Evolutionary conservation across 2,888 invertebrate species (phyloP).

Genomic region (Epinotia brunnichana): DNA sequence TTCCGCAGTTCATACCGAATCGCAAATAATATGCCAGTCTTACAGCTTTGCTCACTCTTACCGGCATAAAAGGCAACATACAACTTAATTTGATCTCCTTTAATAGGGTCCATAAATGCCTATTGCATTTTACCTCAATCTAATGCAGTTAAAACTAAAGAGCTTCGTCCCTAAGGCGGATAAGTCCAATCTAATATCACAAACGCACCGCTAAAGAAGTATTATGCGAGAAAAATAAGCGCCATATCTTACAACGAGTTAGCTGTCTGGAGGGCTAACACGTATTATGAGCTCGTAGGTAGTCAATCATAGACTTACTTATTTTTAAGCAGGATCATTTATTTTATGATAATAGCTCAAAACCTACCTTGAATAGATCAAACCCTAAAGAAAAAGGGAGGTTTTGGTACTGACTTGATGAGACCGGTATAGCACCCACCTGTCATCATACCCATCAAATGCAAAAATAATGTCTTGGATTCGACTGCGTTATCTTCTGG

Average conservation of each 20-base stretch:
- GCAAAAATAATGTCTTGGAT: no score
- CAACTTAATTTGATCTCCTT: slow-evolving; percentile 2
- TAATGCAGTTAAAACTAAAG: slow-evolving; percentile 8
- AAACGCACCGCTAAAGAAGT: slow-evolving; percentile 9
- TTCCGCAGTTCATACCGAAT: neutral
- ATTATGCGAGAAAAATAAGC: slow-evolving; percentile 36
- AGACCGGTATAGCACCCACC: no score
- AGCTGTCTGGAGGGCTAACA: slow-evolving; percentile 22
- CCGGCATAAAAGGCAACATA: neutral
- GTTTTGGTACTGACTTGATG: no score
- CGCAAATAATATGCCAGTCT: neutral
- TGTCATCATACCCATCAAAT: no score
- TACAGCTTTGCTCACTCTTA: neutral
- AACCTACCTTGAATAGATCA: neutral
- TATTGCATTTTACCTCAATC: neutral
- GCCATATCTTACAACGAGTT: slow-evolving; percentile 23
- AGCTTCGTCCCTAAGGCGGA: slow-evolving; percentile 11
- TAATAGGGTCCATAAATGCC: neutral
- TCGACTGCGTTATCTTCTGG: no score
- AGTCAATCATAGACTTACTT: slow-evolving; percentile 1
- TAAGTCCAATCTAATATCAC: slow-evolving; percentile 32
- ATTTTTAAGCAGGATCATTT: slow-evolving; percentile 7
- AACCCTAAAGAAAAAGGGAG: neutral
- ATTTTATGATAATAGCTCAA: slow-evolving; percentile 4
- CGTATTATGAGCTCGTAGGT: slow-evolving; percentile 13